Percentiles rank a stretch among this genome's conserved stretches.
Evolutionary conservation across 2,113 vertebrate species (phyloP).

Genomic region (Stomatorhinus ivindoensis): DNA sequence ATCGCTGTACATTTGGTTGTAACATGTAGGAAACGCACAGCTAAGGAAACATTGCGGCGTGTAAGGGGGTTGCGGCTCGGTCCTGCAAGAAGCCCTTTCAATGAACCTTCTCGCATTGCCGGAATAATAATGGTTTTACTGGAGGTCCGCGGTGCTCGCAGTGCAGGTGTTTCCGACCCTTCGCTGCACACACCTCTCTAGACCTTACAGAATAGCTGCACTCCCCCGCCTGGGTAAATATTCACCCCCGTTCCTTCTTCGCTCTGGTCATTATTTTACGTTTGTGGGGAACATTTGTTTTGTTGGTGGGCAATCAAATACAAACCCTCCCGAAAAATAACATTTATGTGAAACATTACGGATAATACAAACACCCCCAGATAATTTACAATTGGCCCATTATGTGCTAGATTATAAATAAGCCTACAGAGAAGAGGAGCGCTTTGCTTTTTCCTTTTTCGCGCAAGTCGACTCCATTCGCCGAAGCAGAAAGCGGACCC

Average conservation of each 20-base stretch:
- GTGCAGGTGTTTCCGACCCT: neutral
- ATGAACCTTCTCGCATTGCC: neutral
- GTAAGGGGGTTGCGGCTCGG: neutral
- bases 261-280: neutral
- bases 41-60: neutral
- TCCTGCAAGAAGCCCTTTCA: neutral
- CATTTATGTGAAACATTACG: neutral
- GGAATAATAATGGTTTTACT: neutral
- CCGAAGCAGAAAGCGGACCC: neutral
- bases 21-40: neutral
- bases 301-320: neutral
- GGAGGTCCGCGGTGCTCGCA: neutral
- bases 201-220: neutral
- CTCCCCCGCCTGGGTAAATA: neutral
- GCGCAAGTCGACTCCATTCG: neutral
- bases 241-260: neutral
- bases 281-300: neutral
- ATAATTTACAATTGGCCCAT: neutral
- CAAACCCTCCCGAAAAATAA: neutral
- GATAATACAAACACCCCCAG: neutral
- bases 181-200: neutral
- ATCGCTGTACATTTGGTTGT: neutral
- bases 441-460: neutral
- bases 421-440: neutral
- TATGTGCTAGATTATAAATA: neutral